These are phyloP conservation scores for Aleiodes testaceus DNA, from an alignment of 2,888 invertebrate species.

Conservation along the genomic window DNA sequence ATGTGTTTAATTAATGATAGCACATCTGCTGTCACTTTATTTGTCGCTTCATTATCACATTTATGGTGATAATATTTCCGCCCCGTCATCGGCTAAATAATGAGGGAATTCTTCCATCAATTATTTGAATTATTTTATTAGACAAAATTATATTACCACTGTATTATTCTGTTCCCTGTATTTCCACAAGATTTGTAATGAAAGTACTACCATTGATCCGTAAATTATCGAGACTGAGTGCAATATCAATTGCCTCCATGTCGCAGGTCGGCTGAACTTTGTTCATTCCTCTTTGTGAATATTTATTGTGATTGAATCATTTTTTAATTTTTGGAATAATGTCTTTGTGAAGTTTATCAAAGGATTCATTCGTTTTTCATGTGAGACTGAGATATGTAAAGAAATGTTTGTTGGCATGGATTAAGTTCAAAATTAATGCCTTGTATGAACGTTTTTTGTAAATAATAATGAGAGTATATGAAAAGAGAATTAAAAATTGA, in stretches of 20 bases:
- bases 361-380: background rate
- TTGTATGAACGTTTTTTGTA: conserved; percentile 16
- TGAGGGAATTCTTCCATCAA: background rate
- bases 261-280: conserved; percentile 10
- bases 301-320: conserved; percentile 9
- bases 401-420: background rate
- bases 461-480: conserved; percentile 11
- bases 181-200: too few relatives aligned
- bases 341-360: background rate
- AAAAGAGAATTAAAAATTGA: background rate
- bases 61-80: too few relatives aligned
- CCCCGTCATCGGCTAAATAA: too few relatives aligned
- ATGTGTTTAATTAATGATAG: too few relatives aligned
- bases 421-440: background rate
- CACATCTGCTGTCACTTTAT: too few relatives aligned
- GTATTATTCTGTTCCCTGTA: background rate
- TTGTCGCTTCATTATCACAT: too few relatives aligned
- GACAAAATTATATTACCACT: background rate
- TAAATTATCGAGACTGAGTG: conserved; percentile 8
- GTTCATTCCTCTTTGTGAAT: conserved; percentile 22
- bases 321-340: background rate
- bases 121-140: background rate
- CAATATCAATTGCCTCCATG: conserved; percentile 16
- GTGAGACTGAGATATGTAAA: conserved; percentile 12
- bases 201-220: too few relatives aligned